phyloP scores from a whole-genome alignment of 1,140 invertebrate genomes.

The Monochamus saltuarius region DNA sequence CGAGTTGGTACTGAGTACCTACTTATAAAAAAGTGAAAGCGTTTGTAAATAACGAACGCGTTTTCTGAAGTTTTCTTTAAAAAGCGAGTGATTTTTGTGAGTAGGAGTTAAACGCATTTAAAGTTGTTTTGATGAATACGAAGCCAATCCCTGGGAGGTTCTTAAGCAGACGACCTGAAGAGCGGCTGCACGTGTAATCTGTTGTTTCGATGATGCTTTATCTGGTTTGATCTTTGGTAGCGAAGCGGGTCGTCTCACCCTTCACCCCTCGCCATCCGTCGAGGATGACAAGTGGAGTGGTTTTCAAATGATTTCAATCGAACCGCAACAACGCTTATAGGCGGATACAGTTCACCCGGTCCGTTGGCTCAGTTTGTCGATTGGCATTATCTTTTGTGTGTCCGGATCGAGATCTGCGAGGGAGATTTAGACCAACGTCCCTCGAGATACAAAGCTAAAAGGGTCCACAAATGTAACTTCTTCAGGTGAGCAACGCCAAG shows the following conservation, averaged over 20 bases:
- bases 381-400: conserved; percentile 34
- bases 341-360: conserved; percentile 21
- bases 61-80: too few relatives aligned
- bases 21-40: too few relatives aligned
- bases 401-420: conserved; percentile 17
- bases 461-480: conserved; percentile 23
- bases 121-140: conserved; percentile 25
- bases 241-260: conserved; percentile 20
- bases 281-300: conserved; percentile 39
- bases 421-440: conserved; percentile 11
- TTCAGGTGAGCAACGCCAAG: conserved; percentile 23
- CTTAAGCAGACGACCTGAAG: conserved; percentile 19
- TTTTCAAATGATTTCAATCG: conserved; percentile 41
- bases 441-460: conserved; percentile 19
- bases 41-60: too few relatives aligned
- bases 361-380: conserved; percentile 20
- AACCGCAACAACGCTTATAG: conserved; percentile 34
- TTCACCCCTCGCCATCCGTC: neutral
- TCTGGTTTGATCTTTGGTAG: conserved; percentile 35
- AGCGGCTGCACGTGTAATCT: conserved; percentile 36
- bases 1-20: too few relatives aligned
- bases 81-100: neutral
- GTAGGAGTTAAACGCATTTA: conserved; percentile 3
- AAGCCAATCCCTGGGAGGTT: conserved; percentile 20
- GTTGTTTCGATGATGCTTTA: conserved; percentile 41